Conservation (phyloP, 2,888 invertebrate genomes). For the Mylabris sibirica region DNA sequence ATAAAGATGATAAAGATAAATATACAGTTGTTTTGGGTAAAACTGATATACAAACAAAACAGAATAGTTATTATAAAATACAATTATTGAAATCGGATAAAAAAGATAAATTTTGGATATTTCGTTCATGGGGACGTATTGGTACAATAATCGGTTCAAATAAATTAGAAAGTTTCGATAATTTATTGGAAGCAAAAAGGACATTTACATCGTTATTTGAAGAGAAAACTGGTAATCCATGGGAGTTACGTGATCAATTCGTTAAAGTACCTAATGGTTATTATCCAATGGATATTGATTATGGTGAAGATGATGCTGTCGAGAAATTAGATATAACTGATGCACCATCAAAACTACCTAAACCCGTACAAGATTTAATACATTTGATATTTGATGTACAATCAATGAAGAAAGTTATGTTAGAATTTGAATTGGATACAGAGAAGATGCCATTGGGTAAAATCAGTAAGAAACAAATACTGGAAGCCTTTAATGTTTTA, state of each 20-base stretch:
- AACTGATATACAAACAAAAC: conserved; percentile 85
- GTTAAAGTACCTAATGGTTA: conserved; percentile 70
- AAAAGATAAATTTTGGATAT: conserved; percentile 65
- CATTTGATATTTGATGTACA: conserved; percentile 89
- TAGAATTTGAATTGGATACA: conserved; percentile 95
- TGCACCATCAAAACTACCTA: conserved; percentile 71
- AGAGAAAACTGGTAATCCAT: conserved; percentile 87
- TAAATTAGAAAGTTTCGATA: conserved; percentile 41
- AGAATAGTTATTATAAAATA: conserved; percentile 94
- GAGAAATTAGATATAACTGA: conserved; percentile 62
- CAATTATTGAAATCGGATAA: conserved; percentile 85
- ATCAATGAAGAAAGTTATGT: conserved; percentile 89
- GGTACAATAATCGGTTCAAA: conserved; percentile 89
- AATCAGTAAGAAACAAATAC: conserved; percentile 88
- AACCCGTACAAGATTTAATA: conserved; percentile 83
- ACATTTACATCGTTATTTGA: conserved; percentile 66
- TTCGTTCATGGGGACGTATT: conserved; percentile 92
- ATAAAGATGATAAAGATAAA: conserved; percentile 66
- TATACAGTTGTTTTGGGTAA: conserved; percentile 83
- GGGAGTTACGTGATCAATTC: conserved; percentile 73
- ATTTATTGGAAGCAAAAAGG: conserved; percentile 66
- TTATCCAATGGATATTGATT: conserved; percentile 91
- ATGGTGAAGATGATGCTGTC: conserved; percentile 63
- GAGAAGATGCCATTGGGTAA: conserved; percentile 99
- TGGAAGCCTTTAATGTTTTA: conserved; percentile 83